Evolutionary conservation across 2,888 invertebrate species (phyloP), one percentile per base, ranked within the genome.

Genomic region (Athalia rosae): DNA sequence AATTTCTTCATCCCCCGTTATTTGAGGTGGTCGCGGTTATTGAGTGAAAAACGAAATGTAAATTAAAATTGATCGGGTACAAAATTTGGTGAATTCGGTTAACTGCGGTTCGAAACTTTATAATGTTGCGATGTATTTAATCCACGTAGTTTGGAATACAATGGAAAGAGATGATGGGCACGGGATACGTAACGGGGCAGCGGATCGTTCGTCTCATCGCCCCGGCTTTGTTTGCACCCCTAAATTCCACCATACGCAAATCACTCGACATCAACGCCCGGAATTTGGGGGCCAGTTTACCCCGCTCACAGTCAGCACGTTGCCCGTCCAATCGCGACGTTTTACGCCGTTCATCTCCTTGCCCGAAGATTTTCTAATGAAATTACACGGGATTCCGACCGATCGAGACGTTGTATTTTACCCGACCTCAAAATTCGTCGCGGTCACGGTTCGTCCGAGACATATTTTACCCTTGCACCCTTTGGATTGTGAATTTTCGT

Each of bases 121-220:
- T 28, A 28, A 28, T 28, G 28, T 28, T 28, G 28, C 28, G n/a
- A 63, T n/a, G 47, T 63, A 63, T 63, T 63, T 63, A 63, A 61
- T n/a, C 45, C 63, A 0, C 28, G 41, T 7, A 11, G 63, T 63
- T 6, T 41, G 4, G 13, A 64, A 47, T n/a, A 64, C 64, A 11
- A 47, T 64, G 47, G 47, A 47, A 45, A 64, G 64, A 64, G 64
- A 64, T 64, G 64, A 28, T 28, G 28, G 28, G 13, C 64, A 64
- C 15, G 28, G 64, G 47, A n/a, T 47, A 64, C 64, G 28, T 28
- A 28, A 28, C 28, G 28, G 28, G 28, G 28, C 28, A 15, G 64
- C 6, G 62, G 64, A 9, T 47, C 47, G 64, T 64, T 64, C 64
- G 64, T 64, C 64, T 64, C 47, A 11, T 9, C 6, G 64, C 8